Evolutionary conservation across 2,888 invertebrate genomes (phyloP), one percentile per base, ranked within the genome.

Genomic region (Mesorhabditis sp.): DNA sequence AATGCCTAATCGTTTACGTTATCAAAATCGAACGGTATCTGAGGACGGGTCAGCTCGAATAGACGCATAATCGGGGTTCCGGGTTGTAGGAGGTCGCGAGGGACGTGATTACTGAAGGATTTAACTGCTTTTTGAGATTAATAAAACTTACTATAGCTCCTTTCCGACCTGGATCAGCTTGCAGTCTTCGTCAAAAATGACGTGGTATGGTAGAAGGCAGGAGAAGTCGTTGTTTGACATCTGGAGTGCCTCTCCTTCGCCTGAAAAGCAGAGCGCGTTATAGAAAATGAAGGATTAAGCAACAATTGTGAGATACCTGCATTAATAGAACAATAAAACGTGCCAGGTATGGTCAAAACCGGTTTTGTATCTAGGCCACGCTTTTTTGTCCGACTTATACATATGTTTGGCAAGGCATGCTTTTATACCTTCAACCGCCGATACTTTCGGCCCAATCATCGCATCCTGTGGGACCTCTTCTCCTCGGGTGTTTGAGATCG

Each of bases 21-120:
- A 50, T 84, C 85, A 69, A 82, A 85, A 70, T 83, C 84, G n/a
- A 85, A 69, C 15, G 84, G 83, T 65, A 85, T 82, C 66, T 85
- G 82, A 0, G 85, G 85, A 2, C 84, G 80, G 43, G 78, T 78
- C 44, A 85, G 79, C 70, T 83, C 81, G 67, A 82, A 82, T 10
- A 84, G 74, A 61, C 82, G 73, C 65, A 81, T 74, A 5, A 85
- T 62, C 4, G 82, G 82, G 4, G 82, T 82, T 43, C 83, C 83
- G 1, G 76, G 75, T 5, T 77, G 72, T 3, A 84, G 75, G 7
- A 83, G 74, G 64, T 83, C 82, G n/a, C 72, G 71, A 4, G 80
- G 77, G 28, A 83, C 74, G 66, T 83, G 82, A 61, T 79, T 79
- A 65, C 83, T 83, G 67, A 65, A 79, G 67, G 15, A 13, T 4